A percentile compares a stretch with the other conserved stretches of the same genome.
These are phyloP conservation scores for Procambarus virginalis DNA, from an alignment of 1,140 invertebrate species.

Conservation along the genomic window DNA sequence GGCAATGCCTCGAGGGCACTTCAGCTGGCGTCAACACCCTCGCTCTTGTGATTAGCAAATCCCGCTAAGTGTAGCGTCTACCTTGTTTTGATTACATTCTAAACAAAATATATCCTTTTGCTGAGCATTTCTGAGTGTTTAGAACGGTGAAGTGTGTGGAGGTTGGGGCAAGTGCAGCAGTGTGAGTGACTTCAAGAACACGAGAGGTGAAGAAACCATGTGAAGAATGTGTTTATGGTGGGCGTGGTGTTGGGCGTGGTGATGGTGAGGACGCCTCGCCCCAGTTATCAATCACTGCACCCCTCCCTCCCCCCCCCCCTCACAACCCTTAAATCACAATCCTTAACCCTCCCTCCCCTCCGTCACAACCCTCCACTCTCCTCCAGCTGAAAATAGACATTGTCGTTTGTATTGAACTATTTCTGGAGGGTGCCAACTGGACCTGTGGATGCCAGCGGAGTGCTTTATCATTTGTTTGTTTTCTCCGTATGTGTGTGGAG, in stretches of 20 bases:
- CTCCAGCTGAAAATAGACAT: slow-evolving; percentile 23
- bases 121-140: background rate
- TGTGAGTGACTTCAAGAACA: too few species aligned
- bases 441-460: slow-evolving; percentile 20
- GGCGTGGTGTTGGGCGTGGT: background rate
- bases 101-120: background rate
- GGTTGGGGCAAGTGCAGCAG: too few species aligned
- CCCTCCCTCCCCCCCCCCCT: background rate
- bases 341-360: background rate
- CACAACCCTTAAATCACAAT: background rate
- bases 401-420: slow-evolving; percentile 26
- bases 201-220: background rate
- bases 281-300: background rate
- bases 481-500: background rate
- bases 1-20: too few species aligned
- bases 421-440: slow-evolving; percentile 27
- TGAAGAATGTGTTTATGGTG: background rate
- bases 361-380: background rate
- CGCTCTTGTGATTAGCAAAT: too few species aligned
- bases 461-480: background rate
- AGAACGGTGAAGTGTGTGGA: background rate
- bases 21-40: too few species aligned
- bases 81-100: too few species aligned
- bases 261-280: background rate
- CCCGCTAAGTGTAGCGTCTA: too few species aligned